Base-by-base conservation (phyloP, 23 tunicate genomes). In the Halocynthia roretzi region DNA sequence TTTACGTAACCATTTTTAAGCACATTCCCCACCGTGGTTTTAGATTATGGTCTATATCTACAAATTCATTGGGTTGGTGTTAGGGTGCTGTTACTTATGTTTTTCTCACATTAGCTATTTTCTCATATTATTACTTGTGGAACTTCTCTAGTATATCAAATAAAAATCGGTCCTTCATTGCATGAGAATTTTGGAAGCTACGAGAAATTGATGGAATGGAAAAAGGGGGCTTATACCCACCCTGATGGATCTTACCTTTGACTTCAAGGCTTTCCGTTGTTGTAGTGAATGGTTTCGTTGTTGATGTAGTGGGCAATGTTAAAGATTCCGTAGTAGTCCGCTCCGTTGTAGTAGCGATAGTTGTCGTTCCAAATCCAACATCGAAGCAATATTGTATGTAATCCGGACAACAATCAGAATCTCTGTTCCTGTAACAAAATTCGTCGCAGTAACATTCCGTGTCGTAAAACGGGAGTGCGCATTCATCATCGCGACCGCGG, bases 361-460 rank as follows among this genome's bases (percentile, higher is more conserved):
- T 53, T 8, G 62, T 15, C n/a, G 49, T 21, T 22, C 31, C 60
- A 56, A 74, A 52, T 21, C 61, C 78, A 17, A 54, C 56, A 40
- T 15, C 17, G 10, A 53, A 62, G 21, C 85, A 81, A 53, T n/a
- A 58, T 15, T 60, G 50, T 10, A 19, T 10, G 57, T 71, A 71
- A 5, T 81, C 85, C 10, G 78, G 70, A 56, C 85, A 81, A 70
- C 85, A 81, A 49, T 81, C 85, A 8, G 78, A 58, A n/a, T 56
- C 54, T 15, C 50, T 44, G 56, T 58, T 60, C 44, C 78, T 57
- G 48, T 71, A 52, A 60, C 85, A 81, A 64, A 81, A 81, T 53
- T 71, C 69, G 51, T 81, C 85, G 70, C 85, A 81, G 71, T 81
- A 81, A 57, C 85, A 81, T 12, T 70, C 67, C 0, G 78, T 72